phyloP scores from a whole-genome alignment of 2,888 invertebrate species.

The Falcaria lacertinaria region DNA sequence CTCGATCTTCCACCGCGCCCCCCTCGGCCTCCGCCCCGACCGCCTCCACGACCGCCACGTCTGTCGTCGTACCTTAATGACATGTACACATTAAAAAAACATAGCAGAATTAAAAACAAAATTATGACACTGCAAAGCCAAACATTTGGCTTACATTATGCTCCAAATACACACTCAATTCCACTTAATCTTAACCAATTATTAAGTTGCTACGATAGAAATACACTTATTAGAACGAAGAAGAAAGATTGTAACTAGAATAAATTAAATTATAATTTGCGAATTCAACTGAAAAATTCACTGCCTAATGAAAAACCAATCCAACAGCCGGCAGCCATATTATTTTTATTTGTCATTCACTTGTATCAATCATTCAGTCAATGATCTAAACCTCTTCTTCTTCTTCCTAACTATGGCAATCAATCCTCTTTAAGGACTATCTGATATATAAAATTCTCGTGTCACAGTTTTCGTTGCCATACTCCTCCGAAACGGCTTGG shows the following conservation, averaged over 20 bases:
- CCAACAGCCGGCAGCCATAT: conserved; percentile 39
- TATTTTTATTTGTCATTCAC: conserved; percentile 12
- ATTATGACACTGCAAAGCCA: conserved; percentile 16
- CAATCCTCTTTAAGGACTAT: no score
- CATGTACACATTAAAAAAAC: conserved; percentile 12
- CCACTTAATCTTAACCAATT: neutral
- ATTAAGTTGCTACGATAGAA: neutral
- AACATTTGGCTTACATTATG: conserved; percentile 58
- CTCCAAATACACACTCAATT: neutral
- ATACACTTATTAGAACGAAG: no score
- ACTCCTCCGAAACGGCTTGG: no score
- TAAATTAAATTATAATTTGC: no score
- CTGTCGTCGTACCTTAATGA: conserved; percentile 74
- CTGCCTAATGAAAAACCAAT: conserved; percentile 9
- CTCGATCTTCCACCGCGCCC: conserved; percentile 56
- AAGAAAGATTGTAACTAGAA: no score
- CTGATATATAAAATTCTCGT: no score
- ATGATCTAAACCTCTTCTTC: no score
- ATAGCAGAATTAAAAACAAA: conserved; percentile 7
- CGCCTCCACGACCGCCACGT: conserved; percentile 66
- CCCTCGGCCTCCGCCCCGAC: conserved; percentile 50
- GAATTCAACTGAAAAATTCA: neutral
- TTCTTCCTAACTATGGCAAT: no score
- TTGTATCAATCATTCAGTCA: no score
- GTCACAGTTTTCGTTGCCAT: no score